Conservation (phyloP, 2,797 vertebrate species). For the Tinamus major region DNA sequence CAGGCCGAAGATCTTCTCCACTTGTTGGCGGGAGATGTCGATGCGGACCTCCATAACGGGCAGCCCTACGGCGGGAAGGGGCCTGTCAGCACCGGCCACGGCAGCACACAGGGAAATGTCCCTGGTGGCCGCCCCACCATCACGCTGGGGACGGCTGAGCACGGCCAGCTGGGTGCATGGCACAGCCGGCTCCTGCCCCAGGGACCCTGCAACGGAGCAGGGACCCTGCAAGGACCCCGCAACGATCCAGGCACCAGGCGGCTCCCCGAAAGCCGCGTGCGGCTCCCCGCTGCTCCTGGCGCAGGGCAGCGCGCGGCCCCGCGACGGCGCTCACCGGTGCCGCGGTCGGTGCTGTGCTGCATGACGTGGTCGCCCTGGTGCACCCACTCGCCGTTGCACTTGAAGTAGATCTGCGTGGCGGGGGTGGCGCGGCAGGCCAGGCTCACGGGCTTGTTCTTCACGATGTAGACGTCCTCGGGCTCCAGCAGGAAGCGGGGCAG, state of each 20-base stretch:
- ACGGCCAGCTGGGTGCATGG: neutral
- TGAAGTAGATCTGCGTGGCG: slow-evolving; percentile 99
- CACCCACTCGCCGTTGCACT: slow-evolving; percentile 99
- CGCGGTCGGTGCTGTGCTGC: slow-evolving; percentile 86
- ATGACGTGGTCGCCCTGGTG: slow-evolving; percentile 95
- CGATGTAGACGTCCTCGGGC: slow-evolving; percentile 94
- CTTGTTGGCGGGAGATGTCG: slow-evolving; percentile 97
- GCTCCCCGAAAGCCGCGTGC: accelerated
- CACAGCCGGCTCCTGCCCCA: neutral
- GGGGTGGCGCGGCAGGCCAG: slow-evolving; percentile 94
- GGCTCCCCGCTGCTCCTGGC: neutral
- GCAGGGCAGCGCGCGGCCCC: neutral
- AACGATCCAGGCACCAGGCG: too few species aligned
- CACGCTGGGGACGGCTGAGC: neutral
- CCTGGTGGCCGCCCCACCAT: accelerated
- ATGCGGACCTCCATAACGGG: slow-evolving; percentile 95
- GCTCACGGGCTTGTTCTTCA: slow-evolving; percentile 97
- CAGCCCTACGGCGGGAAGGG: slow-evolving; percentile 79
- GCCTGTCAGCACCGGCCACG: accelerated
- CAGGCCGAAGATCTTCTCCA: slow-evolving; percentile 97
- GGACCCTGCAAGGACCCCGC: too few species aligned
- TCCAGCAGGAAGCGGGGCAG: slow-evolving; percentile 97
- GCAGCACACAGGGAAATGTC: accelerated
- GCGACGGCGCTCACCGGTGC: slow-evolving; percentile 84
- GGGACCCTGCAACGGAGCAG: neutral